Percentiles rank a stretch among this genome's conserved stretches.
Conservation (phyloP, 2,113 vertebrate genomes). For the Anas platyrhynchos region DNA sequence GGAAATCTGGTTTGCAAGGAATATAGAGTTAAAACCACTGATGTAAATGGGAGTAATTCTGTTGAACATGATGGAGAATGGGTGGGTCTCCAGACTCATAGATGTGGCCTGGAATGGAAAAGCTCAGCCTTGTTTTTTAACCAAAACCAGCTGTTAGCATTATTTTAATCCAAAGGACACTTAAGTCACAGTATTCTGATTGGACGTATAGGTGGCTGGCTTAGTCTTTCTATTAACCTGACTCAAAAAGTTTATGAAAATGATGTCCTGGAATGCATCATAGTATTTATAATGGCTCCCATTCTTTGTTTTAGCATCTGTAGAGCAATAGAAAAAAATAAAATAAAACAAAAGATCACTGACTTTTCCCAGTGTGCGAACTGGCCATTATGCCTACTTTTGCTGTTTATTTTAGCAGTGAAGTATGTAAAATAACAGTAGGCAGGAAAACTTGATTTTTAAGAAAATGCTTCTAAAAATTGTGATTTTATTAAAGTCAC, state of each 20-base stretch:
- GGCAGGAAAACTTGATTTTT: not conserved
- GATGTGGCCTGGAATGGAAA: not conserved
- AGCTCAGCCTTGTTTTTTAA: not conserved
- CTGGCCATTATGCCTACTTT: not conserved
- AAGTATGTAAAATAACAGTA: not conserved
- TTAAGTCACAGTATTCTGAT: not conserved
- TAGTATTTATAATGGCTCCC: not conserved
- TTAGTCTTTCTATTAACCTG: not conserved
- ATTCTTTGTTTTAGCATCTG: not conserved
- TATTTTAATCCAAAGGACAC: not conserved
- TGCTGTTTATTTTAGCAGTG: not conserved
- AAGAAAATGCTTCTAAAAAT: not conserved
- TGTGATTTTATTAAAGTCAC: not conserved
- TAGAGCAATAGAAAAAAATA: not conserved
- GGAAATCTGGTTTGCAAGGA: not conserved
- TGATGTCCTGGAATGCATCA: not conserved
- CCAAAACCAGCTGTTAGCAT: not conserved
- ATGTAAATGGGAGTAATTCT: not conserved
- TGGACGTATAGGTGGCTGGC: not conserved
- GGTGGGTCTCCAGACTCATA: not conserved
- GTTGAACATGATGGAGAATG: not conserved
- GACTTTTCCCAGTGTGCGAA: not conserved
- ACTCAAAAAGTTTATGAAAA: not conserved
- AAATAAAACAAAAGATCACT: not conserved
- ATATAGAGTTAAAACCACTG: not conserved